Evolutionary conservation across 2,888 invertebrate genomes (phyloP), one percentile per base, ranked within the genome.

Genomic region (Lepeophtheirus nordmannii): DNA sequence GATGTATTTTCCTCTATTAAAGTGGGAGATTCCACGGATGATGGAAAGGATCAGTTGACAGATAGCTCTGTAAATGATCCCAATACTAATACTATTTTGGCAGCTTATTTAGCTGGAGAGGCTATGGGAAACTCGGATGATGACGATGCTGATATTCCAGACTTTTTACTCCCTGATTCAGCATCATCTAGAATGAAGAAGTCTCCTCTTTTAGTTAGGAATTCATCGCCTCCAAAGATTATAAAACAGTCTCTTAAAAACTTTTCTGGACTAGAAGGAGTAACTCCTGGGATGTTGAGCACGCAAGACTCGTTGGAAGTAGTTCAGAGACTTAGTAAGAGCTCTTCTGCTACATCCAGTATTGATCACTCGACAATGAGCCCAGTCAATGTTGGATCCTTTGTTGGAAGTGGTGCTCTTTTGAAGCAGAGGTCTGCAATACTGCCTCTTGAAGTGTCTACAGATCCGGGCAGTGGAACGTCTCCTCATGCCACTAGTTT

Each of bases 241-340:
- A 70, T 71, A 30, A 68, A 69, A 53, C 69, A 69, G 14, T 70
- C 71, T 10, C 67, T 72, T 17, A 70, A 69, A 62, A 71, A 71
- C 66, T 72, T 71, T 58, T 71, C 71, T 66, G 72, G 72, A 10
- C 68, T 72, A 14, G 72, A 72, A 70, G 71, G 71, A 14, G 71
- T 71, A 67, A 66, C 70, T 68, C 39, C 63, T 59, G n/a, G 30
- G 17, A 68, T 23, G 58, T n/a, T 65, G 12, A 56, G 56, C 38
- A 58, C 56, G n/a, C 65, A 65, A 56, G 65, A 65, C 40, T 58
- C 53, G 5, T 12, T 63, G 10, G 53, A 56, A 37, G 37, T 22
- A 10, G 23, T 37, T 30, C 63, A 63, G 37, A 46, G 56, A 23
- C 60, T 37, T 12, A 37, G 30, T 37, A 60, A 30, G 30, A 17